phyloP scores from a whole-genome alignment of 2,113 vertebrate genomes.

The Albula goreensis region DNA sequence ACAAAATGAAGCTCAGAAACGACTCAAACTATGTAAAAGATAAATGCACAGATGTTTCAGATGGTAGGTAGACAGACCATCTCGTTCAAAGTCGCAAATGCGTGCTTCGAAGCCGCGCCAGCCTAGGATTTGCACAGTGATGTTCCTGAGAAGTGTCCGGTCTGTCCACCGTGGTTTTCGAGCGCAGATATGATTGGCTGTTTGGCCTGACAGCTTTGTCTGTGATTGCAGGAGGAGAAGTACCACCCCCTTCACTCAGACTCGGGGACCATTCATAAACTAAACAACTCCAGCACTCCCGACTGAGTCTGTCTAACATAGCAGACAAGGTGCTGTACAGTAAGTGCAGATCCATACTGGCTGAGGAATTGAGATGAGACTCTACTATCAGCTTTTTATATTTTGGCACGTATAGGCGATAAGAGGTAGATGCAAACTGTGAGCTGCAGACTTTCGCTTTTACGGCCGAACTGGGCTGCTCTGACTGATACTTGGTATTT shows the following conservation, averaged over 20 bases:
- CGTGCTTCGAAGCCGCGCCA: slow-evolving; percentile 26
- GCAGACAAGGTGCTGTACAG: slow-evolving; percentile 40
- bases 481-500: neutral
- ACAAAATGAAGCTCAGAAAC: neutral
- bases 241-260: slow-evolving; percentile 77
- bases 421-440: slow-evolving; percentile 34
- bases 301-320: slow-evolving; percentile 69
- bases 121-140: slow-evolving; percentile 43
- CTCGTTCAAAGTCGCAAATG: neutral
- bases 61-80: neutral
- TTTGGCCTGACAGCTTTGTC: slow-evolving; percentile 82
- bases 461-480: neutral
- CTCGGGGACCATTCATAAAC: slow-evolving; percentile 93
- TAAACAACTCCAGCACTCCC: slow-evolving; percentile 75
- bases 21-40: neutral
- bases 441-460: neutral
- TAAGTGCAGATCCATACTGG: slow-evolving; percentile 37
- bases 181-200: slow-evolving; percentile 76
- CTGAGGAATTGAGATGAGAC: slow-evolving; percentile 71
- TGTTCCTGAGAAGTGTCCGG: slow-evolving; percentile 49
- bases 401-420: slow-evolving; percentile 66
- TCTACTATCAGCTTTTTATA: slow-evolving; percentile 65
- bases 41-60: neutral
- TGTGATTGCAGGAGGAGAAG: slow-evolving; percentile 81
- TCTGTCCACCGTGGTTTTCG: slow-evolving; percentile 31